Evolutionary conservation across 1,140 invertebrate species (phyloP), one percentile per base, ranked within the genome.

Genomic region (Aradophagus sp.): DNA sequence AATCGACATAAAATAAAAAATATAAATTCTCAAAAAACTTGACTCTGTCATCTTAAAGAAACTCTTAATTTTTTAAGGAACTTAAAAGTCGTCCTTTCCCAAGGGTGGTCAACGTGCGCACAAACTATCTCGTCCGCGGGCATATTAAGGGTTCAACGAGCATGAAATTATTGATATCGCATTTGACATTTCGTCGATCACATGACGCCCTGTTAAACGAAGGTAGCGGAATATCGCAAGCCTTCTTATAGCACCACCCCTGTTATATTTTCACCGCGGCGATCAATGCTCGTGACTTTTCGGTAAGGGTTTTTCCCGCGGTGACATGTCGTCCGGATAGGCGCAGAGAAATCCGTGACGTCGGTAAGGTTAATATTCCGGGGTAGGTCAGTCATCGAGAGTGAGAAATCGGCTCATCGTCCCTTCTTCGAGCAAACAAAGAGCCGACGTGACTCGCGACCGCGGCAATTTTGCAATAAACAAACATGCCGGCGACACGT

Each of bases 351-450:
- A 32, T 50, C 75, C 70, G 75, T 84, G 82, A 85, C 80, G 82
- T 84, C 70, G 76, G 63, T 80, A 82, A 82, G 79, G 78, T 82
- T 81, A 80, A 81, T 61, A 63, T 80, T 73, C 50, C 76, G 66
- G 36, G 61, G 36, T 59, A 69, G 76, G 73, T 77, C 67, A 77
- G 75, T 78, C 12, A 75, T 85, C n/a, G n/a, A n/a, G n/a, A n/a
- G n/a, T n/a, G n/a, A n/a, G n/a, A n/a, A n/a, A n/a, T n/a, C n/a
- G n/a, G n/a, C n/a, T n/a, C n/a, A n/a, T n/a, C n/a, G n/a, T n/a
- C n/a, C n/a, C 71, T 62, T 77, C 38, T 52, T 76, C 48, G 69
- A 77, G 56, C 59, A 35, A 32, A 13, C 19, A 44, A 27, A 41
- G 38, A 62, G 26, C 29, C 42, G 42, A 12, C 13, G 29, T 34